These are phyloP conservation scores for Philopotamus ludificatus DNA, from an alignment of 1,140 invertebrate genomes.

Conservation along the genomic window DNA sequence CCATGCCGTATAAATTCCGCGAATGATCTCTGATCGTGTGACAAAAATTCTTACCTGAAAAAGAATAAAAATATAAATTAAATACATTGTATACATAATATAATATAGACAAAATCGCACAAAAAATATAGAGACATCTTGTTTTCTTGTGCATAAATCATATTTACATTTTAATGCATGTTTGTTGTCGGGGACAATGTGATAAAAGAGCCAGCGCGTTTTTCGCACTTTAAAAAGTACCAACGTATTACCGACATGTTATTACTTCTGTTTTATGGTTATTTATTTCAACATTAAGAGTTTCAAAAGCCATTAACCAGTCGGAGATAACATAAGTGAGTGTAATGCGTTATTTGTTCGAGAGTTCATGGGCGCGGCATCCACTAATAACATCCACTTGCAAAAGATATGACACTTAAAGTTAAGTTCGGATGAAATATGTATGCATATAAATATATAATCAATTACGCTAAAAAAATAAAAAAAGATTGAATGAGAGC, in stretches of 20 bases:
- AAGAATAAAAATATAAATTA: constrained; percentile 1
- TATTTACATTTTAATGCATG: neutral
- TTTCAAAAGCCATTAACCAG: neutral
- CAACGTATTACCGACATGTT: neutral
- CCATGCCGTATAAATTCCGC: neutral
- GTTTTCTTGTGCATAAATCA: too few species aligned
- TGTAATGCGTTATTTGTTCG: neutral
- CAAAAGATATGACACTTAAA: too few species aligned
- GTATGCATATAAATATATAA: too few species aligned
- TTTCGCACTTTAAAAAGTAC: neutral
- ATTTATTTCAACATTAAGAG: neutral
- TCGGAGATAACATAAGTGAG: neutral
- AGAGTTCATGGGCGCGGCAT: too few species aligned
- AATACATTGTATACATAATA: neutral
- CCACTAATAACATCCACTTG: too few species aligned
- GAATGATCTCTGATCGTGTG: neutral
- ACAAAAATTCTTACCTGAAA: constrained; percentile 20
- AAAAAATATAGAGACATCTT: neutral
- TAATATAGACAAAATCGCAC: neutral
- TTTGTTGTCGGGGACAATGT: neutral
- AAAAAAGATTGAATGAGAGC: too few species aligned
- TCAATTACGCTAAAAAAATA: too few species aligned
- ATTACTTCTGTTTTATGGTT: neutral
- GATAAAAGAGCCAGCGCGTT: neutral
- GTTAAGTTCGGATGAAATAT: too few species aligned